Conservation (phyloP, 2,797 vertebrate genomes). For the Helarctos malayanus region DNA sequence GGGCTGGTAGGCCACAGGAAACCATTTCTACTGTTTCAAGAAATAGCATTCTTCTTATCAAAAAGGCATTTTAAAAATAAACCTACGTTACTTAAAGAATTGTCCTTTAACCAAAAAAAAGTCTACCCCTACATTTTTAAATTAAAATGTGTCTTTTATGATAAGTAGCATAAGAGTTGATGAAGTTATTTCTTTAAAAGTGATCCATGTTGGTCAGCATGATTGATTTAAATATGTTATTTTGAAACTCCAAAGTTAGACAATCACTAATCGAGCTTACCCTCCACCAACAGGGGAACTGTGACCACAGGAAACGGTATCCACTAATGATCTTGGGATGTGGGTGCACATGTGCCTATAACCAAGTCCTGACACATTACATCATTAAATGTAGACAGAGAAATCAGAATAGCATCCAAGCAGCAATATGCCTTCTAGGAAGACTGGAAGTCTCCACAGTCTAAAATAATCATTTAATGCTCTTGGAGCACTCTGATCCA, state of each 20-base stretch:
- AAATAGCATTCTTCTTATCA: background rate
- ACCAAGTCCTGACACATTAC: background rate
- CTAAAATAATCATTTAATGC: background rate
- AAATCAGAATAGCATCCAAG: background rate
- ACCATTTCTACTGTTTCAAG: background rate
- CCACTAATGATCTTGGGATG: no score
- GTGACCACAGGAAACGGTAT: background rate
- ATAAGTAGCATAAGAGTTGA: background rate
- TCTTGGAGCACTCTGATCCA: background rate
- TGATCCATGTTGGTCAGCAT: background rate
- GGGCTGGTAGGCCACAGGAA: background rate
- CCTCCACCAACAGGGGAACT: background rate
- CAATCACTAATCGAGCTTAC: background rate
- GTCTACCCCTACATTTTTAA: background rate
- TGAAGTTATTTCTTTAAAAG: background rate
- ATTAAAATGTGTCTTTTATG: background rate
- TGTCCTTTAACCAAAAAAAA: background rate
- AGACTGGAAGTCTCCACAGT: background rate
- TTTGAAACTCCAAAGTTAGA: background rate
- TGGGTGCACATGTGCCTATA: background rate
- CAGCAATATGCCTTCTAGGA: background rate
- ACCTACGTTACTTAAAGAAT: background rate
- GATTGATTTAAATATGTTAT: constrained; percentile 7
- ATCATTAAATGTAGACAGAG: background rate
- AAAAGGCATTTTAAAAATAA: background rate